These are phyloP conservation scores for Embidobia sp. DNA, from an alignment of 2,888 invertebrate genomes.

Conservation along the genomic window DNA sequence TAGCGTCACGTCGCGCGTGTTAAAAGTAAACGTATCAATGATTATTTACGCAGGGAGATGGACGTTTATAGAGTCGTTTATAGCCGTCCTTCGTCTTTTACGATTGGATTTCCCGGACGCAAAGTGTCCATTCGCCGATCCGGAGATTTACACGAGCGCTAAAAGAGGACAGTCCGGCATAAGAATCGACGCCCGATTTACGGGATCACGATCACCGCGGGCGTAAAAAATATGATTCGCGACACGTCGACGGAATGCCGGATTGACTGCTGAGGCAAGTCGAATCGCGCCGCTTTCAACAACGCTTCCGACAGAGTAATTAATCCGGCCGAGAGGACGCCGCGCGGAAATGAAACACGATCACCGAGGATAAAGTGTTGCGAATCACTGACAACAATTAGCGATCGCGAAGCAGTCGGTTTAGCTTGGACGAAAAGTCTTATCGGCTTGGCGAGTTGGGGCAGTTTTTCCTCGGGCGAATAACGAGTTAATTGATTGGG, in stretches of 20 bases:
- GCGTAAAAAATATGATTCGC: slow-evolving; percentile 37
- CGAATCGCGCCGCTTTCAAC: too few species aligned
- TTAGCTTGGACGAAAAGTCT: too few species aligned
- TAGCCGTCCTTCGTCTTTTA: slow-evolving; percentile 48
- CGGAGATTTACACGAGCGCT: slow-evolving; percentile 54
- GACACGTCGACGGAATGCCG: slow-evolving; percentile 1
- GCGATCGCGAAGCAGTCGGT: too few species aligned
- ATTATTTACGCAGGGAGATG: slow-evolving; percentile 55
- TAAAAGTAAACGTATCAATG: slow-evolving; percentile 47
- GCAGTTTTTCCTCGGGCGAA: slow-evolving; percentile 20
- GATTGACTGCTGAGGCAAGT: too few species aligned
- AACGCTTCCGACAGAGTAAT: too few species aligned
- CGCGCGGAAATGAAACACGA: too few species aligned
- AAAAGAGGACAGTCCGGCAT: slow-evolving; percentile 46
- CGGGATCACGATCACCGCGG: too few species aligned
- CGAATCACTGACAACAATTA: too few species aligned
- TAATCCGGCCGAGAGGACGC: too few species aligned
- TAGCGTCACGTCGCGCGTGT: slow-evolving; percentile 14
- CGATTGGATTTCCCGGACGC: slow-evolving; percentile 41
- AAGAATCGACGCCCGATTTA: slow-evolving; percentile 36
- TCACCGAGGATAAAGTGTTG: too few species aligned
- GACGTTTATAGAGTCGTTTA: slow-evolving; percentile 62
- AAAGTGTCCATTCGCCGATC: slow-evolving; percentile 35
- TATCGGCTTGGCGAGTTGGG: too few species aligned
- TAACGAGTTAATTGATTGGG: too few species aligned